These are phyloP conservation scores for Poecile atricapillus DNA, from an alignment of 2,113 vertebrate genomes.

Conservation along the genomic window DNA sequence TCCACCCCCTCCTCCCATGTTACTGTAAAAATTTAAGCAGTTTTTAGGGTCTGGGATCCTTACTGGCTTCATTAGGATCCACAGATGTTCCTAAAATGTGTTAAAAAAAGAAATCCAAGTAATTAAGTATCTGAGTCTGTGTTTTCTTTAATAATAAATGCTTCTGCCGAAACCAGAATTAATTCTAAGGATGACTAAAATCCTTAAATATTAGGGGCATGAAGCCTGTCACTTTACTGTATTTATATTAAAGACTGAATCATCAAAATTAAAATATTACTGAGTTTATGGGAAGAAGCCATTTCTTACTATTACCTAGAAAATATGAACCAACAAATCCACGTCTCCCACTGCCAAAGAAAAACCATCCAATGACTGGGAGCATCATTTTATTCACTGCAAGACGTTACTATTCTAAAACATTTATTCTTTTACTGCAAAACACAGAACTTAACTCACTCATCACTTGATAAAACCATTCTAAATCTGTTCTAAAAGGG, in stretches of 20 bases:
- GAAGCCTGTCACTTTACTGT: not conserved
- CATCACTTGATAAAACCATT: not conserved
- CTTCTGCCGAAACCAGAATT: not conserved
- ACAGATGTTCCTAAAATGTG: constrained; percentile 8
- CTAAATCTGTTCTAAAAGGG: not conserved
- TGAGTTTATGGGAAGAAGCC: not conserved
- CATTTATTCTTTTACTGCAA: not conserved
- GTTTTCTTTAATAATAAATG: not conserved
- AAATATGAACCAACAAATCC: not conserved
- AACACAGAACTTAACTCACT: not conserved
- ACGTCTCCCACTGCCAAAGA: not conserved
- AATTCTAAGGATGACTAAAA: constrained; percentile 35
- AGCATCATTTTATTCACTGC: not conserved
- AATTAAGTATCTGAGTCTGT: constrained; percentile 18
- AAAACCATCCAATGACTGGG: not conserved
- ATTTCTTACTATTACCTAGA: constrained; percentile 21
- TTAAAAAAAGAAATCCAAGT: constrained; percentile 14
- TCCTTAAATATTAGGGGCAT: not conserved
- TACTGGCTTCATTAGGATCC: constrained; percentile 13
- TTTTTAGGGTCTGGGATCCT: not conserved
- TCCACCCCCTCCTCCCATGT: not conserved
- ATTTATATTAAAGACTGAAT: constrained; percentile 18
- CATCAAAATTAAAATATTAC: constrained; percentile 26
- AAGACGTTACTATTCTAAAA: not conserved
- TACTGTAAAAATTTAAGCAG: not conserved